Conservation (phyloP, 1,140 invertebrate species). For the Drosophila malerkotliana region DNA sequence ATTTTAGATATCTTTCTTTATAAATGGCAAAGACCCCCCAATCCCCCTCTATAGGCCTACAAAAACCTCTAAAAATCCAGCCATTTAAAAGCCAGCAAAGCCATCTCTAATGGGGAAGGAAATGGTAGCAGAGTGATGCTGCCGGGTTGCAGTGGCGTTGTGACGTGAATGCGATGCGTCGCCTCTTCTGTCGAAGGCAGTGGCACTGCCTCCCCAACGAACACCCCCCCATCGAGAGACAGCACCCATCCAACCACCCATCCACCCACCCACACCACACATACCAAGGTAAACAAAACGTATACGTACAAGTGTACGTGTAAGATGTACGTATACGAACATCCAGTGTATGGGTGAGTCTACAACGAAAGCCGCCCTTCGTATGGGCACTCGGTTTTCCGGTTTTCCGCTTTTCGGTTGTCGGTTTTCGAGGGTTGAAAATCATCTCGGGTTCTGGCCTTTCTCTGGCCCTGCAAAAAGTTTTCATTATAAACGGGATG, state of each 20-base stretch:
- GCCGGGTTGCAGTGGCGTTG: constrained; percentile 33
- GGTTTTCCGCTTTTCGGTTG: background rate
- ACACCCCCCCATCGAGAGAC: background rate
- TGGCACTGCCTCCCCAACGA: background rate
- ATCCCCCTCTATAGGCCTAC: background rate
- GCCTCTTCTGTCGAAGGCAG: background rate
- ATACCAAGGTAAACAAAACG: background rate
- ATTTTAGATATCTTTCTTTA: background rate
- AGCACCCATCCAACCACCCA: constrained; percentile 9
- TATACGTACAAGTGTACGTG: constrained; percentile 3
- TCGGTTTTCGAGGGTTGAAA: constrained; percentile 74
- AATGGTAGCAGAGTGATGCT: constrained; percentile 27
- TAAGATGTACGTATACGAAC: background rate
- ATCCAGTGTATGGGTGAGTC: background rate
- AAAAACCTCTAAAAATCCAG: background rate
- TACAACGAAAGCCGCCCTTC: background rate
- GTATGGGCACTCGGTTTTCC: background rate
- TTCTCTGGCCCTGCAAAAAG: constrained; percentile 65
- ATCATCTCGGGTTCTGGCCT: constrained; percentile 35
- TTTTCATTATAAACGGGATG: constrained; percentile 82
- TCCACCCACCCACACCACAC: background rate
- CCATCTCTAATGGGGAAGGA: background rate
- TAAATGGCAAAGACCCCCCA: background rate
- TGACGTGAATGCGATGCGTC: constrained; percentile 37
- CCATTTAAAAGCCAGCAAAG: background rate